Conservation (phyloP, 2,113 vertebrate species). For the Pavo muticus region DNA sequence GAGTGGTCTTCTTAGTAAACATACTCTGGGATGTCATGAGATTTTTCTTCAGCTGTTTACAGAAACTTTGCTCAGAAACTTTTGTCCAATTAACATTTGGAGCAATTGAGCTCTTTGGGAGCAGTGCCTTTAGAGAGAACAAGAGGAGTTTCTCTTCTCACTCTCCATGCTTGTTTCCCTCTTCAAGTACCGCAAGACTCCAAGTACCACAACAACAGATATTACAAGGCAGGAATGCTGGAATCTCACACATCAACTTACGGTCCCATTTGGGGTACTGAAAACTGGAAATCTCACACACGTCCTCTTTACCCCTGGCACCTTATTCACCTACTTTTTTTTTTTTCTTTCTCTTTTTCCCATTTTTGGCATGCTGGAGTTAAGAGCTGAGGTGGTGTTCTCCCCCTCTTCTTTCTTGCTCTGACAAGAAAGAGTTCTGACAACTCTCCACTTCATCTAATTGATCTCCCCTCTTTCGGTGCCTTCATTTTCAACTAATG, state of each 20-base stretch:
- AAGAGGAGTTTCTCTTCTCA: background rate
- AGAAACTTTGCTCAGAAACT: background rate
- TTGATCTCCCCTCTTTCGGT: background rate
- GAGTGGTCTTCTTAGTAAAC: background rate
- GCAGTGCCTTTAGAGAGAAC: background rate
- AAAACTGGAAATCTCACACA: background rate
- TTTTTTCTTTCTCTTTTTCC: background rate
- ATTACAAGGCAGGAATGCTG: background rate
- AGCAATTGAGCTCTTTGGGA: background rate
- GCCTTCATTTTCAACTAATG: background rate
- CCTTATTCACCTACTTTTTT: background rate
- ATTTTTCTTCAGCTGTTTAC: background rate
- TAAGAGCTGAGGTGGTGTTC: background rate
- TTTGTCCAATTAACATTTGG: background rate
- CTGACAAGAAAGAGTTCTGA: background rate
- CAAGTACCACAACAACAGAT: background rate
- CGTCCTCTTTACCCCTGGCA: background rate
- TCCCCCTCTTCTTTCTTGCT: background rate
- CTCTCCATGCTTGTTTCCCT: background rate
- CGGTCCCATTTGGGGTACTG: accelerated
- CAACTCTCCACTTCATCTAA: background rate
- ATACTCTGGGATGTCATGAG: background rate
- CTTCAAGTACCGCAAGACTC: background rate
- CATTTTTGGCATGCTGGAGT: background rate
- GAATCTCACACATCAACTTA: background rate